phyloP scores from a whole-genome alignment of 2,113 vertebrate species.

The Glaucidium brasilianum region DNA sequence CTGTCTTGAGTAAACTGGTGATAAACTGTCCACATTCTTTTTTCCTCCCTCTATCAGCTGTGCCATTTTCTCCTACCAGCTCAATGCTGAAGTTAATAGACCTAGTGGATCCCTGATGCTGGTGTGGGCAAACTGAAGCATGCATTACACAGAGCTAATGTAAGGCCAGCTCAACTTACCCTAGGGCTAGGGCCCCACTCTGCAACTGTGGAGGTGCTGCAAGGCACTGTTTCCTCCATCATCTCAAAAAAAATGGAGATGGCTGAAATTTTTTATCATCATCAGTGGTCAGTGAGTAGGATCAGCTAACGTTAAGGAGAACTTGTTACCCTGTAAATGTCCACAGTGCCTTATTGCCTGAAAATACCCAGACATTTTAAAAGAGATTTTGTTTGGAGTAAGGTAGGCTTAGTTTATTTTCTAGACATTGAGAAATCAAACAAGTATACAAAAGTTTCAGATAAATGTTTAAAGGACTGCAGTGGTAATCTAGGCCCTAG shows the following conservation, averaged over 20 bases:
- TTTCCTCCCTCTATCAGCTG: not conserved
- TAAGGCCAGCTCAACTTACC: not conserved
- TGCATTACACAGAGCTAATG: not conserved
- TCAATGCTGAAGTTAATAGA: not conserved
- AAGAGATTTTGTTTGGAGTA: not conserved
- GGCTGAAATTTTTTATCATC: not conserved
- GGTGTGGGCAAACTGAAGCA: not conserved
- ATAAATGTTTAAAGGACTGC: not conserved
- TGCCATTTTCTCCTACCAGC: not conserved
- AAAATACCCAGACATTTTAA: not conserved
- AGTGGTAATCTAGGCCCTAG: not conserved
- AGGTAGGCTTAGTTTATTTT: not conserved
- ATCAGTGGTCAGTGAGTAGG: not conserved
- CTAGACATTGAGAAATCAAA: not conserved
- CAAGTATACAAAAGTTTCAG: not conserved
- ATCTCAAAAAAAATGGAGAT: not conserved
- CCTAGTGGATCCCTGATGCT: not conserved
- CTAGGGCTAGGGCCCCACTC: not conserved
- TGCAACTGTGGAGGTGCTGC: not conserved
- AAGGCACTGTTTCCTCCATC: not conserved
- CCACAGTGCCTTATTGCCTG: not conserved
- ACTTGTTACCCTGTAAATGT: not conserved
- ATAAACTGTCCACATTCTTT: not conserved
- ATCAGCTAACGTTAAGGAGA: not conserved
- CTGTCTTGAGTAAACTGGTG: not conserved